Conservation (phyloP, 64 coral and sea anemone species). For the Acropora yongei region DNA sequence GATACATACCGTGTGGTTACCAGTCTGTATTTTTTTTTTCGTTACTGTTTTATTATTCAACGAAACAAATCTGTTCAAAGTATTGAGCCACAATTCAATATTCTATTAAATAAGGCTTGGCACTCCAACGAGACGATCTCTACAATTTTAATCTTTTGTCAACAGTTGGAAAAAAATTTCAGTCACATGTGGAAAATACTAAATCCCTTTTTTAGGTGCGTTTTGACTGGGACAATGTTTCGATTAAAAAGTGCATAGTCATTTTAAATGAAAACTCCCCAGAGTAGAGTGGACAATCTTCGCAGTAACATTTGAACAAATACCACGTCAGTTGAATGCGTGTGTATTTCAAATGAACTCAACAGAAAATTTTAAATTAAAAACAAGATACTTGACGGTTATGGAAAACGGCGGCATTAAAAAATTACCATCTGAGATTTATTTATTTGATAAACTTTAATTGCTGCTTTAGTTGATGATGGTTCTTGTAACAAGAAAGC, state of each 20-base stretch:
- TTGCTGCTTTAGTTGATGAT: constrained; percentile 36
- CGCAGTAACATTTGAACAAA: background rate
- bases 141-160: background rate
- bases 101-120: background rate
- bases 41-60: background rate
- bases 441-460: background rate
- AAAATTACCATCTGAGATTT: background rate
- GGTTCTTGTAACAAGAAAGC: background rate
- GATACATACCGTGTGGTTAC: background rate
- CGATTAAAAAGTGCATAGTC: background rate
- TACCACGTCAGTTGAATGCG: no score
- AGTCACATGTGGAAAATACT: constrained; percentile 9
- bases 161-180: background rate
- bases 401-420: background rate
- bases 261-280: background rate
- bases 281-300: background rate
- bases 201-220: background rate
- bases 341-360: background rate
- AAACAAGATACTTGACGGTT: background rate
- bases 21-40: background rate
- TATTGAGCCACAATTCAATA: background rate
- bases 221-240: constrained; percentile 20
- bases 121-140: background rate
- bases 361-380: background rate
- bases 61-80: background rate